Evolutionary conservation across 2,797 vertebrate genomes (phyloP), one percentile per base, ranked within the genome.

Genomic region (Thunnus albacares): DNA sequence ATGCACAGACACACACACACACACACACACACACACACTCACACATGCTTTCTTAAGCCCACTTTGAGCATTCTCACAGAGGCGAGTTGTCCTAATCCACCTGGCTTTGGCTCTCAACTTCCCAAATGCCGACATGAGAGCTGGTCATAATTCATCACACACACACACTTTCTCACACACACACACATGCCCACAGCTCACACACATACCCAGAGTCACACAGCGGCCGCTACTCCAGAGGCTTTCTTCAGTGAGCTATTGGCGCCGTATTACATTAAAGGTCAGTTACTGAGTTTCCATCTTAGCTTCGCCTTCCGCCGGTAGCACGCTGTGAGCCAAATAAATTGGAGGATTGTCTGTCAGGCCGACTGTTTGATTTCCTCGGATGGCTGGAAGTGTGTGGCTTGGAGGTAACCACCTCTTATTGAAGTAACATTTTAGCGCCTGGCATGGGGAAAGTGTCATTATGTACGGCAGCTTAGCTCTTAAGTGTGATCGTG

Each of bases 231-330:
- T 78, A 35, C 77, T 87, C 77, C 76, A 74, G 77, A 80, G 77
- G 80, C 80, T 91, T 87, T 90, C 85, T 82, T 79, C 59, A 72
- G 77, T 77, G 85, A 90, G 84, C 88, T 76, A 81, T 87, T 52
- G 84, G 89, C 86, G 79, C 86, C 67, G 57, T 86, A 86, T 91
- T 86, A 90, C 90, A 91, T 91, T 90, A 92, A 92, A 92, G 89
- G 88, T 93, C 93, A 93, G 81, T 89, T 87, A 83, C 86, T 75
- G 75, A 87, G 87, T 91, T 92, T 93, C 89, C 88, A 92, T 93
- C 92, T 90, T 71, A 87, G 80, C 75, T 63, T 75, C n/a, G 71
- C 81, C 75, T 87, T 89, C 79, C 58, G 67, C 85, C 43, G 33
- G 87, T 79, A 85, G 85, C 87, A 43, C 2, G 78, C 87, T 85